A percentile compares a stretch with the other conserved stretches of the same genome.
phyloP scores from a whole-genome alignment of 2,113 vertebrate genomes.

The Peromyscus californicus region DNA sequence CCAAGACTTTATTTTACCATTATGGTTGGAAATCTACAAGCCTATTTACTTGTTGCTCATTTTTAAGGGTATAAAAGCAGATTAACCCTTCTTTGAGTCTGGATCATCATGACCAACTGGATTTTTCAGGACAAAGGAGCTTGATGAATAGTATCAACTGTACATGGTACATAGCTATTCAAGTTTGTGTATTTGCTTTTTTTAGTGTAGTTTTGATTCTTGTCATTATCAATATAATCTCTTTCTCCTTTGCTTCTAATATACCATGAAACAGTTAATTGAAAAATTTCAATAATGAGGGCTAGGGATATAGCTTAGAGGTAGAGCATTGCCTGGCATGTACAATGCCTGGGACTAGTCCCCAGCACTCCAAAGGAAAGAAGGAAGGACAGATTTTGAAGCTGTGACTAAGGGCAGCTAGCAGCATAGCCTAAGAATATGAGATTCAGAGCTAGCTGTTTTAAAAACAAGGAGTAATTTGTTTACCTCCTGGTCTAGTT shows the following conservation, averaged over 20 bases:
- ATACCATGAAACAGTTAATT: background rate
- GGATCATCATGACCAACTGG: background rate
- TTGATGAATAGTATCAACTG: background rate
- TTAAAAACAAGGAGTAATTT: background rate
- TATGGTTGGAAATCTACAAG: slow-evolving; percentile 44
- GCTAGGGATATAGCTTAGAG: background rate
- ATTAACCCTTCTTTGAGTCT: background rate
- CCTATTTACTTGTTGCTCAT: slow-evolving; percentile 38
- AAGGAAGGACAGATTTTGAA: background rate
- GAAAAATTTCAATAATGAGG: background rate
- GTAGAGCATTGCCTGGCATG: background rate
- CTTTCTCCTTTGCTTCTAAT: slow-evolving; percentile 39
- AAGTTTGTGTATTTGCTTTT: background rate
- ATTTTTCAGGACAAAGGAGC: background rate
- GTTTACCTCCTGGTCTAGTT: background rate
- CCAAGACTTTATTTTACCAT: slow-evolving; percentile 46
- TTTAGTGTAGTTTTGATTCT: slow-evolving; percentile 6
- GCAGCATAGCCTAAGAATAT: background rate
- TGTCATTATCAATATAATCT: background rate
- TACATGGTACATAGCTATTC: background rate
- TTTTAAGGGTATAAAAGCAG: background rate
- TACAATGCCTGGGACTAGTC: background rate
- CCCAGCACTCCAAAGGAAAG: background rate
- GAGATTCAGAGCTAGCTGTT: background rate
- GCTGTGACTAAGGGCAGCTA: background rate